These are phyloP conservation scores for Lomographa bimaculata DNA, from an alignment of 2,888 invertebrate species.

Conservation along the genomic window DNA sequence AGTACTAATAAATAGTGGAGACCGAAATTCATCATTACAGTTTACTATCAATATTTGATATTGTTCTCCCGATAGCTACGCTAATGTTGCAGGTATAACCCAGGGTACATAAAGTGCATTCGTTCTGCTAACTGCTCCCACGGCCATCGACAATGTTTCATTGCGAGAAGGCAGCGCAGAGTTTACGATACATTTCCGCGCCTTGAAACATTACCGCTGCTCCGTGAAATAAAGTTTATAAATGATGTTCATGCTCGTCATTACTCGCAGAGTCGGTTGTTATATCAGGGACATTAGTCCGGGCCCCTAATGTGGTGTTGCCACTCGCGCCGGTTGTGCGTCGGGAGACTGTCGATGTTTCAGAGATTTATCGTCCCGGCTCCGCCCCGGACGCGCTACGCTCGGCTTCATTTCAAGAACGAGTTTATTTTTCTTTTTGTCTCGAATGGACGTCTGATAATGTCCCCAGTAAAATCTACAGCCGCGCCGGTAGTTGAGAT, in stretches of 20 bases:
- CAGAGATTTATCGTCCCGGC: constrained; percentile 58
- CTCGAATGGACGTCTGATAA: constrained; percentile 48
- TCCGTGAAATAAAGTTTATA: constrained; percentile 35
- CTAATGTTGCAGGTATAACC: not conserved
- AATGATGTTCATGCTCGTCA: constrained; percentile 36
- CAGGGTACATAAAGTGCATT: constrained; percentile 1
- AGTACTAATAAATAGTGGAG: no score
- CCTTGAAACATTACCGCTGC: constrained; percentile 26
- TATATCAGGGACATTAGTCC: constrained; percentile 59
- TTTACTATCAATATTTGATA: no score
- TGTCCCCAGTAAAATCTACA: constrained; percentile 32
- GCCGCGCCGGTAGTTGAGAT: constrained; percentile 24
- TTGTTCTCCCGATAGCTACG: no score
- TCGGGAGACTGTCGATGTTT: constrained; percentile 54
- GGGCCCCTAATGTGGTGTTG: constrained; percentile 57
- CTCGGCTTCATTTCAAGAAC: constrained; percentile 50
- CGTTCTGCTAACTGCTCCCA: constrained; percentile 10
- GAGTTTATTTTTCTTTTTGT: constrained; percentile 55
- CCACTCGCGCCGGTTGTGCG: constrained; percentile 48
- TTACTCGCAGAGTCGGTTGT: constrained; percentile 42
- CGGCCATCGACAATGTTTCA: constrained; percentile 15
- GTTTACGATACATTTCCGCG: constrained; percentile 31
- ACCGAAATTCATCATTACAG: no score
- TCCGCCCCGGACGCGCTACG: constrained; percentile 44
- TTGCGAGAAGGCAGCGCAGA: constrained; percentile 11